phyloP scores from a whole-genome alignment of 2,888 invertebrate genomes.

The Anthrax anthrax region DNA sequence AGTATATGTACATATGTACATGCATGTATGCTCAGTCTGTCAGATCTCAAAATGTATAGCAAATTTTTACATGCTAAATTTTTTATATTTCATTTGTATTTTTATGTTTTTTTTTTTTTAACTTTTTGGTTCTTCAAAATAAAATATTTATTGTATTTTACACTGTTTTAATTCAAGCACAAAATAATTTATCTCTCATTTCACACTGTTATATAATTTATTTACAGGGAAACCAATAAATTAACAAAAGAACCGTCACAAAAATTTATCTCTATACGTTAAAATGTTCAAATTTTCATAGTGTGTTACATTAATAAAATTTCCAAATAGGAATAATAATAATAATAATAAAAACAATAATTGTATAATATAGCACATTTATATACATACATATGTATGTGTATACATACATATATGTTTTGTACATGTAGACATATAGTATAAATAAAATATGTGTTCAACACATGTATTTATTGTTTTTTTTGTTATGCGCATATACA shows the following conservation, averaged over 20 bases:
- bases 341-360: neutral
- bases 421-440: too few relatives aligned
- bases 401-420: neutral
- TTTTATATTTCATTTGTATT: too few relatives aligned
- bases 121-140: neutral
- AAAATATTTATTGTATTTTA: neutral
- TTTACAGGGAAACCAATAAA: conserved; percentile 13
- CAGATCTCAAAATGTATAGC: neutral
- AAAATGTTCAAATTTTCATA: conserved; percentile 10
- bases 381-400: conserved; percentile 2
- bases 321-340: conserved; percentile 1
- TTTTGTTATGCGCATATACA: too few relatives aligned
- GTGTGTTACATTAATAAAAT: conserved; percentile 9
- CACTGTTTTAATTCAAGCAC: neutral
- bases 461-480: too few relatives aligned
- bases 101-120: too few relatives aligned
- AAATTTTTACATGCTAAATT: too few relatives aligned
- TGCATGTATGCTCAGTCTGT: too few relatives aligned
- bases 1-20: too few relatives aligned
- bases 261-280: conserved; percentile 14
- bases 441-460: too few relatives aligned
- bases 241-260: conserved; percentile 11
- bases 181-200: conserved; percentile 12
- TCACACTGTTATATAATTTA: conserved; percentile 14
- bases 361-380: neutral